These are phyloP conservation scores for Psilanteris sp. DNA, from an alignment of 1,140 invertebrate species.

Conservation along the genomic window DNA sequence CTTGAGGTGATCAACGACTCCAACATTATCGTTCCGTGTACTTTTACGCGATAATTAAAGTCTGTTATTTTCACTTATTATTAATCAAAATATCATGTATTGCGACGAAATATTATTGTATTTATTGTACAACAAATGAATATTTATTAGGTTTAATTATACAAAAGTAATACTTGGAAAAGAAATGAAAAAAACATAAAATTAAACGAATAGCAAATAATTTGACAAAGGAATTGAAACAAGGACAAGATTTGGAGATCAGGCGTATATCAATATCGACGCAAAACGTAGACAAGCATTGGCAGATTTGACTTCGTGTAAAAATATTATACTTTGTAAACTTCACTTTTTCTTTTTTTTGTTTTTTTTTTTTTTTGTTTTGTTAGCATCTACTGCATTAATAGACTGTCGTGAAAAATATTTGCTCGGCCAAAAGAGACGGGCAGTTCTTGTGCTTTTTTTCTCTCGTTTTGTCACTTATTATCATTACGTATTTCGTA, in stretches of 20 bases:
- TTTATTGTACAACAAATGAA: too few relatives aligned
- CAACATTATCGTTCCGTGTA: conserved; percentile 59
- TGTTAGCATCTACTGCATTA: conserved; percentile 52
- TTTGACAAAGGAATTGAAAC: conserved; percentile 30
- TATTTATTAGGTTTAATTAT: too few relatives aligned
- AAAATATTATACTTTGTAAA: conserved; percentile 72
- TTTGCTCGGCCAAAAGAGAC: conserved; percentile 63
- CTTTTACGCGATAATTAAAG: conserved; percentile 61
- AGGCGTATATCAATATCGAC: conserved; percentile 27
- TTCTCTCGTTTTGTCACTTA: conserved; percentile 27
- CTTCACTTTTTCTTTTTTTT: too few relatives aligned
- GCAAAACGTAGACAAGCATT: conserved; percentile 57
- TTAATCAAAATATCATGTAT: conserved; percentile 33
- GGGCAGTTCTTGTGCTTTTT: conserved; percentile 45
- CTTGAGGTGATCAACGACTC: conserved; percentile 49
- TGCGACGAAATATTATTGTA: conserved; percentile 34
- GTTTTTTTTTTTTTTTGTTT: too few relatives aligned
- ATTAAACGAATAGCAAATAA: not conserved
- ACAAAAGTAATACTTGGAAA: not conserved
- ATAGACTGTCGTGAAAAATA: conserved; percentile 70
- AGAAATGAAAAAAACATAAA: not conserved
- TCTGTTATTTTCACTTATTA: conserved; percentile 49
- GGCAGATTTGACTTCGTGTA: conserved; percentile 71
- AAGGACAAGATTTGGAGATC: conserved; percentile 52
- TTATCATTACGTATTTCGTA: conserved; percentile 66